Evolutionary conservation across 2,797 vertebrate species (phyloP), one percentile per base, ranked within the genome.

Genomic region (Sitta carolinensis): DNA sequence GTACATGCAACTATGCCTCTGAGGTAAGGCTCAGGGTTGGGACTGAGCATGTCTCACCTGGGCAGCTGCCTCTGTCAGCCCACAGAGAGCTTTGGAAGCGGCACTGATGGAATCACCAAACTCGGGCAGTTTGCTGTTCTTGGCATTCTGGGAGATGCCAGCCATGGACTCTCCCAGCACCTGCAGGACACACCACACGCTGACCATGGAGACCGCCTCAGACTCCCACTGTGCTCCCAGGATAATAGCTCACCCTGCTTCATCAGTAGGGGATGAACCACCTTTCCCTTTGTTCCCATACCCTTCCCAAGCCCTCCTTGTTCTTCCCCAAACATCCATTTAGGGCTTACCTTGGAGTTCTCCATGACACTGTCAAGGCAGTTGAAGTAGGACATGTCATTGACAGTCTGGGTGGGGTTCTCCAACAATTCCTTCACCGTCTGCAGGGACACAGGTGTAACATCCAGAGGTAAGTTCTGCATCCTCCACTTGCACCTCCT

Each of bases 341-440:
- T 55, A 78, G 59, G 68, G 38, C 89, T 69, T 93, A 99, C 99
- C 98, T 99, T 99, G 18, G 99, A 99, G 97, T 99, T 99, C 97
- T 99, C 99, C 99, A 99, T 99, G 62, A 99, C 99, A 0, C 98
- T 99, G 97, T 99, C 99, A 30, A 99, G 98, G 96, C 99, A 99
- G 97, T 98, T 98, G 67, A 99, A 99, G 97, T 99, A 99, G 27
- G 99, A 99, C 97, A 98, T 97, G 50, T 99, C 99, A 4, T 96
- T 99, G 86, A 99, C 98, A 0, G 98, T 99, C 87, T 99, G 99
- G 2, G 98, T 99, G 2, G 99, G 99, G 95, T 99, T 99, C 97
- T 99, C 99, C 94, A 99, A 97, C 96, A 99, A 98, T 55, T 99
- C 99, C 81, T 97, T 98, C 42, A 99, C 99, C 0, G 99, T 99